Evolutionary conservation across 64 coral and sea anemone species (phyloP), one percentile per base, ranked within the genome.

Genomic region (Montipora foliosa): DNA sequence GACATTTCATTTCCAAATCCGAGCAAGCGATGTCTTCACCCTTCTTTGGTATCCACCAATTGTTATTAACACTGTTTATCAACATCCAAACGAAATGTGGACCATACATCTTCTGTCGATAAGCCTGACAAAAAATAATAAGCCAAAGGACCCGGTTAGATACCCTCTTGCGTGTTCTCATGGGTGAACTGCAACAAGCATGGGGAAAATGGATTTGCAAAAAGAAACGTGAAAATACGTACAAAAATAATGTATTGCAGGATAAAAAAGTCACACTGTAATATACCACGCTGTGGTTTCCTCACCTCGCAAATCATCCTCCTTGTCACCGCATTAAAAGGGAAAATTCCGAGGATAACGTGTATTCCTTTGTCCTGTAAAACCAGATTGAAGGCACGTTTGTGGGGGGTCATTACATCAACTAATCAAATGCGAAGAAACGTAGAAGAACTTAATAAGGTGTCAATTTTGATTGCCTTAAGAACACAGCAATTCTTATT

Each of bases 51-150:
- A 74, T 86, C 98, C 98, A 99, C 92, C 95, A 99, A 13, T 73
- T 82, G 47, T 87, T 92, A 20, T 84, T 89, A 9, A 44, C 4
- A 25, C 89, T 80, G 69, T 78, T 87, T 24, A 84, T 14, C 14
- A 94, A 69, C 21, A 99, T 90, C 98, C 98, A 99, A 10, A 99
- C 92, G 55, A 90, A 96, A 49, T 99, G 98, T 1, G 98, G 98
- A 71, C 98, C 98, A 52, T 99, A 95, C 92, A 99, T 91, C 57
- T 77, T 76, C 10, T 67, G 50, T 7, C 82, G 93, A 52, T 96
- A 92, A 12, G 98, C 98, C 98, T 99, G 37, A 47, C 3, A 19
- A 68, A 74, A 8, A 21, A 1, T 1, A 14, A 37, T 1, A 1
- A 37, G 29, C 29, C 29, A 37, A 37, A 37, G 37, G 37, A 37